A percentile compares a stretch with the other conserved stretches of the same genome.
Evolutionary conservation across 2,888 invertebrate species (phyloP).

Genomic region (Rhabditoides inermis): DNA sequence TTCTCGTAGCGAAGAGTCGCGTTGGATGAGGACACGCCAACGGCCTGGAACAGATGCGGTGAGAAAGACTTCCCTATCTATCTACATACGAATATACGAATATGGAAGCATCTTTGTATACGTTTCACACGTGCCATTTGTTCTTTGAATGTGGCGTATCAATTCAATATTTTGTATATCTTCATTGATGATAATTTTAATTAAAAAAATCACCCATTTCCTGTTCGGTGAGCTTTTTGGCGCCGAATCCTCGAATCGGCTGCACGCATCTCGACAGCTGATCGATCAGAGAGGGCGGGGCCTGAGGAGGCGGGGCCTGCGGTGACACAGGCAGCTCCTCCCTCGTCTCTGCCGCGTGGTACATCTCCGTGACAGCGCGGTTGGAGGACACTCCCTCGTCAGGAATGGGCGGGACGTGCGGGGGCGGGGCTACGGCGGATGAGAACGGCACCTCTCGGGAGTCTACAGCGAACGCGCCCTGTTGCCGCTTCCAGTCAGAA

Average conservation of each 20-base stretch:
- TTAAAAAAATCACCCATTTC: slow-evolving; percentile 37
- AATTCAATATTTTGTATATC: not conserved
- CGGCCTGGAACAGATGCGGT: slow-evolving; percentile 17
- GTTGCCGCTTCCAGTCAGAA: too few species aligned
- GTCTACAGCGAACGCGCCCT: too few species aligned
- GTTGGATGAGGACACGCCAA: slow-evolving; percentile 24
- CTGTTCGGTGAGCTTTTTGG: slow-evolving; percentile 46
- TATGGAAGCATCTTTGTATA: not conserved
- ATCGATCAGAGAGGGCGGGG: too few species aligned
- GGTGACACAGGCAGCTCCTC: too few species aligned
- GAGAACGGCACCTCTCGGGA: too few species aligned
- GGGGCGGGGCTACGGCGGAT: too few species aligned
- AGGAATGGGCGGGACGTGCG: too few species aligned
- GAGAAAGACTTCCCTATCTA: not conserved
- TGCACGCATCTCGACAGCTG: slow-evolving; percentile 22
- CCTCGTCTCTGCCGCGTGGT: slow-evolving; percentile 45
- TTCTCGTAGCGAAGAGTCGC: slow-evolving; percentile 16
- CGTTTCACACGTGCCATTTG: not conserved
- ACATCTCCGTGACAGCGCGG: slow-evolving; percentile 47
- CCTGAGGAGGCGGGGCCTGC: too few species aligned
- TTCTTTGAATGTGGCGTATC: not conserved
- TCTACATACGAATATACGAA: not conserved
- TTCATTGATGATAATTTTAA: too few species aligned
- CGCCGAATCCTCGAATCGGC: slow-evolving; percentile 39
- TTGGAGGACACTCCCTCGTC: slow-evolving; percentile 30